Evolutionary conservation across 1,140 invertebrate genomes (phyloP).

Genomic region (Drosophila teissieri): DNA sequence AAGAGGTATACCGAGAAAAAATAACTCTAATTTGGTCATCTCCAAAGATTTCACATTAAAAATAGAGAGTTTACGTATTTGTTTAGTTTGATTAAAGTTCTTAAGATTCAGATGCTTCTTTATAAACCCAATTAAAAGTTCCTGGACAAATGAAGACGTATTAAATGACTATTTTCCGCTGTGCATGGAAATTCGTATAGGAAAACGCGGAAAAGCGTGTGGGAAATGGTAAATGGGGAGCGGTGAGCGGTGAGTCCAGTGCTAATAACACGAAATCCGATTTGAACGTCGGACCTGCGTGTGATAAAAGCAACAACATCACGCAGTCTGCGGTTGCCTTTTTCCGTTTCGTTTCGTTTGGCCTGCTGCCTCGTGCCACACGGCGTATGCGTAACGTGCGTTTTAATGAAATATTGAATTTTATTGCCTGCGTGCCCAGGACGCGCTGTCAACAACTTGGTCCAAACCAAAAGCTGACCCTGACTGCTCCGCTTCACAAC

Average conservation of each 20-base stretch:
- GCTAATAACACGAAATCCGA: conserved; percentile 81
- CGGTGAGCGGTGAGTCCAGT: conserved; percentile 27
- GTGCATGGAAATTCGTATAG: conserved; percentile 26
- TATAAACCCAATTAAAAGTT: too few species aligned
- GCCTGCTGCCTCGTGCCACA: conserved; percentile 43
- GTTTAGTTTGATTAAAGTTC: too few species aligned
- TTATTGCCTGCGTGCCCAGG: conserved; percentile 82
- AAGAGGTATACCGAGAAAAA: conserved; percentile 7
- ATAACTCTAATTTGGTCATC: neutral
- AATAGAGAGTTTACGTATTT: too few species aligned
- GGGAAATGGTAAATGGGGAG: neutral
- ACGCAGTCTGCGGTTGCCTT: conserved; percentile 70
- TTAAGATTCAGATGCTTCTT: too few species aligned
- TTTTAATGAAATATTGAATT: conserved; percentile 84
- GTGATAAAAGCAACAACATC: conserved; percentile 77
- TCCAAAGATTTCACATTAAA: neutral
- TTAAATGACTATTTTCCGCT: neutral
- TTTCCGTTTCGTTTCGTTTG: conserved; percentile 48
- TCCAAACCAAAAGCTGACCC: conserved; percentile 34
- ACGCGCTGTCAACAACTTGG: conserved; percentile 51
- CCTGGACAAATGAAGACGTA: too few species aligned
- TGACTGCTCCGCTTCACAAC: conserved; percentile 60
- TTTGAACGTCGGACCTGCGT: conserved; percentile 75
- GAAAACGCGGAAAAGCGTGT: conserved; percentile 25
- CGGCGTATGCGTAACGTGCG: conserved; percentile 81